Evolutionary conservation across 2,797 vertebrate species (phyloP).

Genomic region (Setipinna tenuifilis): DNA sequence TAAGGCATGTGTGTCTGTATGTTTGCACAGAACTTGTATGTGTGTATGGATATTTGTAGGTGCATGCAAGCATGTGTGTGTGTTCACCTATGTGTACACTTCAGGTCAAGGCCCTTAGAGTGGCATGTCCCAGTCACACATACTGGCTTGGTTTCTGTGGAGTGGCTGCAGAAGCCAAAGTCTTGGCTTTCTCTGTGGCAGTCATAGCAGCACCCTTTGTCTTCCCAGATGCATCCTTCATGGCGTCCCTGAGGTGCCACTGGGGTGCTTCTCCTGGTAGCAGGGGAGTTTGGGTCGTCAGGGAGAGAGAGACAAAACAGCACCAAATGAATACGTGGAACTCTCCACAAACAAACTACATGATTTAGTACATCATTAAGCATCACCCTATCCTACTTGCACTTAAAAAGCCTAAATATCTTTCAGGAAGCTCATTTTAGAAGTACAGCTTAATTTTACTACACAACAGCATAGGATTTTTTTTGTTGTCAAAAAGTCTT

Average conservation of each 20-base stretch:
- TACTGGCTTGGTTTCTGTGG: constrained; percentile 73
- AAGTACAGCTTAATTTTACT: no score
- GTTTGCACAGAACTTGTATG: no score
- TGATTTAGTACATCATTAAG: background rate
- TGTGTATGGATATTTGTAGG: background rate
- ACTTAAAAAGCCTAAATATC: no score
- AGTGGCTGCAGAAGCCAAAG: constrained; percentile 64
- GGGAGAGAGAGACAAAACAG: background rate
- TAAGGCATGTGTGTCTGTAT: background rate
- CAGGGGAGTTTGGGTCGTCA: background rate
- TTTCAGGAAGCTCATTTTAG: background rate
- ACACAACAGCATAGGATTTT: no score
- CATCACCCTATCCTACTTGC: background rate
- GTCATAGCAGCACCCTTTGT: constrained; percentile 67
- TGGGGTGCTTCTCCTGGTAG: constrained; percentile 69
- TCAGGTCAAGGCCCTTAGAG: background rate
- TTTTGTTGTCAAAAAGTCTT: no score
- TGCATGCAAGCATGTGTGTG: background rate
- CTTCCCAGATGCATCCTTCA: constrained; percentile 71
- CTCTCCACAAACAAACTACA: background rate
- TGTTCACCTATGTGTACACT: background rate
- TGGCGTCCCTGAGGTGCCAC: constrained; percentile 67
- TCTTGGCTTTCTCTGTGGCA: constrained; percentile 63
- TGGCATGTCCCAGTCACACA: constrained; percentile 59
- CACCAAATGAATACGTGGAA: background rate